These are phyloP conservation scores for Bursaphelenchus okinawaensis DNA, from an alignment of 2,888 invertebrate species.

Conservation along the genomic window DNA sequence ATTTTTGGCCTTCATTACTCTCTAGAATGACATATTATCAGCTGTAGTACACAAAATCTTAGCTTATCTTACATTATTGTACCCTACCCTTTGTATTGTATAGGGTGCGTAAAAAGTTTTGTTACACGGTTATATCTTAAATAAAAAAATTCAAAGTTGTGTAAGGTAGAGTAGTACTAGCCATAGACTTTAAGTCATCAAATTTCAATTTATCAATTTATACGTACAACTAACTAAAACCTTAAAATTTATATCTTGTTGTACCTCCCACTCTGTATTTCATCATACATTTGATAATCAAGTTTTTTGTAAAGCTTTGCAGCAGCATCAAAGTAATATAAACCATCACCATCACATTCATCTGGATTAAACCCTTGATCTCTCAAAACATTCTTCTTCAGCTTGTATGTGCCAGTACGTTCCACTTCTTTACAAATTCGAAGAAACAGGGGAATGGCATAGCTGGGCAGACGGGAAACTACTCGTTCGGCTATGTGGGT, in stretches of 20 bases:
- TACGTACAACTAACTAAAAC: no score
- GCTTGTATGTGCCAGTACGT: slow-evolving; percentile 89
- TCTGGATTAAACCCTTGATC: slow-evolving; percentile 73
- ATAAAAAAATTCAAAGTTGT: no score
- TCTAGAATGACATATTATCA: no score
- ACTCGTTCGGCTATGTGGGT: slow-evolving; percentile 37
- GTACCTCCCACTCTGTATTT: slow-evolving; percentile 49
- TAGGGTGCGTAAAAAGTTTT: no score
- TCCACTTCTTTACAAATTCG: slow-evolving; percentile 74
- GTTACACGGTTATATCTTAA: no score
- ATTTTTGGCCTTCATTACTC: no score
- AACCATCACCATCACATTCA: slow-evolving; percentile 65
- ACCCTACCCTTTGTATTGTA: no score
- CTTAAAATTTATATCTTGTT: slow-evolving; percentile 34
- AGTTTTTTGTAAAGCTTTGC: slow-evolving; percentile 37
- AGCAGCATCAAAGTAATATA: slow-evolving; percentile 66
- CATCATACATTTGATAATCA: slow-evolving; percentile 41
- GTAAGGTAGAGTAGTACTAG: no score
- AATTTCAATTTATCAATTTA: no score
- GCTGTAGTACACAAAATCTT: no score
- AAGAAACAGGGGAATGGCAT: slow-evolving; percentile 83
- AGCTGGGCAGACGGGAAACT: slow-evolving; percentile 67
- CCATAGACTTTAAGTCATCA: no score
- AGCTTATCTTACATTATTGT: no score
- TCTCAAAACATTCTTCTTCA: slow-evolving; percentile 81